Percentiles rank a stretch among this genome's conserved stretches.
Conservation (phyloP, 2,797 vertebrate genomes). For the Coluber constrictor region DNA sequence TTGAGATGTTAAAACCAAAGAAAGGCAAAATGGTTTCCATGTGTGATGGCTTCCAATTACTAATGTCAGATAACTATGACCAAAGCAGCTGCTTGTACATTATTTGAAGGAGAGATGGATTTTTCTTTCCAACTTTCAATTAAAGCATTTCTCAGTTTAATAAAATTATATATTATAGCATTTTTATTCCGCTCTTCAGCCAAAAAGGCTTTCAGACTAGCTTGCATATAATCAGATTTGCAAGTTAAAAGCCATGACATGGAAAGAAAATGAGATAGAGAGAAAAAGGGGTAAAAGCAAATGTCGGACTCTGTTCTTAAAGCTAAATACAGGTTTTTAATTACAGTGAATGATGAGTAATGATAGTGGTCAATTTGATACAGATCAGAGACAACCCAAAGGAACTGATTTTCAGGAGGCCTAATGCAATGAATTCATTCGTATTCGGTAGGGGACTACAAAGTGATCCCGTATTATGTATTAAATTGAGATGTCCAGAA, state of each 20-base stretch:
- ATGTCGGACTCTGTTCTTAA: neutral
- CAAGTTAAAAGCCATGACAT: neutral
- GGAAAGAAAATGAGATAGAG: neutral
- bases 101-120: neutral
- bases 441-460: neutral
- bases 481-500: neutral
- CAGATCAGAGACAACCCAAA: neutral
- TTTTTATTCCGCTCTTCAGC: neutral
- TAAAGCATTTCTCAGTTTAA: neutral
- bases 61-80: neutral
- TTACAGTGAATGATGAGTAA: neutral
- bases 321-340: neutral
- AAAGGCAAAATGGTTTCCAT: neutral
- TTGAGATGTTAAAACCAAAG: rapidly evolving
- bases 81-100: neutral
- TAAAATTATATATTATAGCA: neutral
- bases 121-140: neutral
- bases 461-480: neutral
- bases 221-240: neutral
- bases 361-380: neutral
- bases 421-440: neutral
- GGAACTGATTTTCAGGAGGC: neutral
- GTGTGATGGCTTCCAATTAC: neutral
- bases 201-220: neutral
- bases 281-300: neutral